A percentile compares a stretch with the other conserved stretches of the same genome.
phyloP scores from a whole-genome alignment of 1,140 invertebrate genomes.

The Drosophila asahinai region DNA sequence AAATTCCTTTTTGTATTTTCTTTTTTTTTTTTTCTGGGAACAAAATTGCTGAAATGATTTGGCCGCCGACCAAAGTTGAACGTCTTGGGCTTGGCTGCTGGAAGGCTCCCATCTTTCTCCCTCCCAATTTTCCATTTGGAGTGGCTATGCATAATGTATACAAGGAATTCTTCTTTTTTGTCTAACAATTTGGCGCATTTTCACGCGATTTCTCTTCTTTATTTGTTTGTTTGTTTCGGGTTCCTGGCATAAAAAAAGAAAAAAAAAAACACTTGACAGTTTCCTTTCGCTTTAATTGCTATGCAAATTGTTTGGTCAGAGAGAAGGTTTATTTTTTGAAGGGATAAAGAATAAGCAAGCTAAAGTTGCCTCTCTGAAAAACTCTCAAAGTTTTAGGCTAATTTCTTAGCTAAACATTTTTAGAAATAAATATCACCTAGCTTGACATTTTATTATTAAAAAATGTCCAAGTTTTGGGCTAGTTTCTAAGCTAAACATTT shows the following conservation, averaged over 20 bases:
- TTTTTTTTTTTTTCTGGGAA: not conserved
- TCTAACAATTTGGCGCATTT: conserved; percentile 82
- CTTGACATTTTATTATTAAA: no score
- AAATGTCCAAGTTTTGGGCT: conserved; percentile 11
- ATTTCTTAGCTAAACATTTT: not conserved
- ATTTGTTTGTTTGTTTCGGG: conserved; percentile 61
- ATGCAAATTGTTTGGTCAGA: conserved; percentile 55
- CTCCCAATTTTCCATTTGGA: conserved; percentile 8
- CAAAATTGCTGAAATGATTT: conserved; percentile 74
- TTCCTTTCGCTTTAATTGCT: conserved; percentile 69
- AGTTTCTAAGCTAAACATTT: not conserved
- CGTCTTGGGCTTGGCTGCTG: conserved; percentile 20
- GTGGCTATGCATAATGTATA: conserved; percentile 68
- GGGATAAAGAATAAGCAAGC: not conserved
- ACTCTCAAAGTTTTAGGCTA: no score
- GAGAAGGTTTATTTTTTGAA: conserved; percentile 3
- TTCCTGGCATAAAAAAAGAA: not conserved
- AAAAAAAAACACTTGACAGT: conserved; percentile 64
- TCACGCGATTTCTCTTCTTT: conserved; percentile 66
- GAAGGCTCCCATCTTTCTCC: not conserved
- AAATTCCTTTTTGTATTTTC: conserved; percentile 51
- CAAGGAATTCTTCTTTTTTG: conserved; percentile 45
- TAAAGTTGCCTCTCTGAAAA: not conserved
- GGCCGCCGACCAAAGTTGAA: conserved; percentile 49
- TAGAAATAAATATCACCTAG: not conserved